Evolutionary conservation across 2,113 vertebrate genomes (phyloP).

Genomic region (Anser brachyrhynchus): DNA sequence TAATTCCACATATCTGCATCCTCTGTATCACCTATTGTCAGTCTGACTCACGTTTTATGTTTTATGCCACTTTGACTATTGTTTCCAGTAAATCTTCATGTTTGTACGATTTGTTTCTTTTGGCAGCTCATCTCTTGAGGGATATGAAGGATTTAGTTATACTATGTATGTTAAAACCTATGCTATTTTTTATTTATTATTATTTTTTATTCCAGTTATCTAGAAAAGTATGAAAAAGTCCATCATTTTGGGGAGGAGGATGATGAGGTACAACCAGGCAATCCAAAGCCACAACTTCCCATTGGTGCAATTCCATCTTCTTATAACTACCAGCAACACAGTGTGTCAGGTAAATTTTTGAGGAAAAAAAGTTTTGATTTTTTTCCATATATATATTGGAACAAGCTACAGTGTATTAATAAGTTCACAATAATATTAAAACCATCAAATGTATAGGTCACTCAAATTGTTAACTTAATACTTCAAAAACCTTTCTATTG

Average conservation of each 20-base stretch:
- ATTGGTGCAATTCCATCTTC: conserved; percentile 98
- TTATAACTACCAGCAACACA: conserved; percentile 99
- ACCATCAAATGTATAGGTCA: not conserved
- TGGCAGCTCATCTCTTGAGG: not conserved
- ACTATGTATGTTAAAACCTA: conserved; percentile 13
- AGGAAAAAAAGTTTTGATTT: not conserved
- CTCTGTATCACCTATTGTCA: not conserved
- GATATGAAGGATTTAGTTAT: not conserved
- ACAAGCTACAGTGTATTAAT: not conserved
- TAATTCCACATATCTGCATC: not conserved
- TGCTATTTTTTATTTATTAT: not conserved
- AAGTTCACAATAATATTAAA: not conserved
- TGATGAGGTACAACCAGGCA: conserved; percentile 95
- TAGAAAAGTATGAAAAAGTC: conserved; percentile 99
- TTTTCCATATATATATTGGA: not conserved
- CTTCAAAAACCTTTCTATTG: not conserved
- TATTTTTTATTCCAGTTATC: conserved; percentile 85
- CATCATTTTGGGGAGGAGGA: conserved; percentile 99
- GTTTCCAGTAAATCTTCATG: not conserved
- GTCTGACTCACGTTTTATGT: not conserved
- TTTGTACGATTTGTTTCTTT: not conserved
- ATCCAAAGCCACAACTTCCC: conserved; percentile 94
- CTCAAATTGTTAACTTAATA: not conserved
- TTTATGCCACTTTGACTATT: not conserved
- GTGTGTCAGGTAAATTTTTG: conserved; percentile 90